A percentile compares a stretch with the other conserved stretches of the same genome.
Evolutionary conservation across 2,888 invertebrate species (phyloP).

Genomic region (Nemotelus nigrinus): DNA sequence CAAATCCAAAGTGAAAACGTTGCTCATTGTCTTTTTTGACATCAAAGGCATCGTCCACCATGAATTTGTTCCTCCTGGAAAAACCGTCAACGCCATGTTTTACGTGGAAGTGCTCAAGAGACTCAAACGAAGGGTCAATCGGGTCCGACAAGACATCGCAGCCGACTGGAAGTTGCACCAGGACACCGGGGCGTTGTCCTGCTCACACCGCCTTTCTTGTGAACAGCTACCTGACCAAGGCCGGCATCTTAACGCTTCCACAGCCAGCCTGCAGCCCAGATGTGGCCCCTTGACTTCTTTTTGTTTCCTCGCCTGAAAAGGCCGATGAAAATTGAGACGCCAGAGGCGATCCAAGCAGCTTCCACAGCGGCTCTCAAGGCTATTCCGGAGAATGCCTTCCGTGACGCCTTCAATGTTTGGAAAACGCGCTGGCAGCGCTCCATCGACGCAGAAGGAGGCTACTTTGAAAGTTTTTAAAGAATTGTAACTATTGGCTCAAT

Average conservation of each 20-base stretch:
- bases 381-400: conserved; percentile 24
- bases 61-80: conserved; percentile 24
- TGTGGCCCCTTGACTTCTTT: conserved; percentile 22
- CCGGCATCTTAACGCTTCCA: conserved; percentile 22
- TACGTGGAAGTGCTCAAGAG: conserved; percentile 28
- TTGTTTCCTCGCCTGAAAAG: conserved; percentile 13
- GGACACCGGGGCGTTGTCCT: not conserved
- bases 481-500: not conserved
- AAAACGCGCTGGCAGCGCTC: not conserved
- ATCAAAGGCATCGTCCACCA: conserved; percentile 23
- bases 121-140: conserved; percentile 26
- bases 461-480: conserved; percentile 1
- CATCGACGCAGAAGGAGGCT: too few species aligned
- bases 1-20: conserved; percentile 24
- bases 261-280: conserved; percentile 11
- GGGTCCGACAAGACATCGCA: conserved; percentile 22
- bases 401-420: conserved; percentile 12
- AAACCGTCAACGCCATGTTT: conserved; percentile 21
- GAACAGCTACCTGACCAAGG: conserved; percentile 27
- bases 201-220: conserved; percentile 14
- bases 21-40: conserved; percentile 25
- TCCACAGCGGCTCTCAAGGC: conserved; percentile 20
- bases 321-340: conserved; percentile 24
- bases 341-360: conserved; percentile 28
- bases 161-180: conserved; percentile 11